Conservation (phyloP, 2,113 vertebrate species). For the Cariama cristata region DNA sequence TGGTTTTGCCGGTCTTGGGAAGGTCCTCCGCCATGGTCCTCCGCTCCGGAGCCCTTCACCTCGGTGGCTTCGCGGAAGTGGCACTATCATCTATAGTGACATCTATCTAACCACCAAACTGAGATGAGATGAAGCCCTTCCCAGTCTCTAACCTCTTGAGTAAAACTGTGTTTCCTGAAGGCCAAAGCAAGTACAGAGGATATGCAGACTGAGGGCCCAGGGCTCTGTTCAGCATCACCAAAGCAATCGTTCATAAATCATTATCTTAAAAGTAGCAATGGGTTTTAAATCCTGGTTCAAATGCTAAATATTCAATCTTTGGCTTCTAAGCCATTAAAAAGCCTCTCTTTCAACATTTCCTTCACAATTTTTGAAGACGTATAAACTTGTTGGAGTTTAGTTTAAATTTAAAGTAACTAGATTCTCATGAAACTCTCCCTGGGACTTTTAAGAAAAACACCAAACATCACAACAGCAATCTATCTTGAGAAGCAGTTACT, state of each 20-base stretch:
- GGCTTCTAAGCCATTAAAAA: constrained; percentile 30
- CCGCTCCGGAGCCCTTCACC: too few species aligned
- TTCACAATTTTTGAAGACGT: constrained; percentile 26
- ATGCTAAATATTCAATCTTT: not conserved
- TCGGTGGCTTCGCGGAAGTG: too few species aligned
- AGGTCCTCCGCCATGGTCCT: too few species aligned
- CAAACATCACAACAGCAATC: not conserved
- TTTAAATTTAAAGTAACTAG: constrained; percentile 48
- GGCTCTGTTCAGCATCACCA: not conserved
- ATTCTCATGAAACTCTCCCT: constrained; percentile 48
- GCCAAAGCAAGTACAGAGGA: not conserved
- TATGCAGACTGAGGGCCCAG: not conserved
- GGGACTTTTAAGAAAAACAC: constrained; percentile 58
- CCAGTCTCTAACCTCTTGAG: not conserved
- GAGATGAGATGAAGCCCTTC: not conserved
- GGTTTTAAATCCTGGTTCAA: not conserved
- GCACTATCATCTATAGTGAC: too few species aligned
- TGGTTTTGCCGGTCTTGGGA: too few species aligned
- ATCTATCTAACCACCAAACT: not conserved
- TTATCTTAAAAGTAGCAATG: not conserved
- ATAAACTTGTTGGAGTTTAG: constrained; percentile 25
- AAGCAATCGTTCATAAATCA: not conserved
- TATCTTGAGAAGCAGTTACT: constrained; percentile 32
- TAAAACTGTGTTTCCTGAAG: not conserved
- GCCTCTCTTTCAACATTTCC: not conserved